These are phyloP conservation scores for Sapajus apella DNA, from an alignment of 2,113 vertebrate species.

Conservation along the genomic window DNA sequence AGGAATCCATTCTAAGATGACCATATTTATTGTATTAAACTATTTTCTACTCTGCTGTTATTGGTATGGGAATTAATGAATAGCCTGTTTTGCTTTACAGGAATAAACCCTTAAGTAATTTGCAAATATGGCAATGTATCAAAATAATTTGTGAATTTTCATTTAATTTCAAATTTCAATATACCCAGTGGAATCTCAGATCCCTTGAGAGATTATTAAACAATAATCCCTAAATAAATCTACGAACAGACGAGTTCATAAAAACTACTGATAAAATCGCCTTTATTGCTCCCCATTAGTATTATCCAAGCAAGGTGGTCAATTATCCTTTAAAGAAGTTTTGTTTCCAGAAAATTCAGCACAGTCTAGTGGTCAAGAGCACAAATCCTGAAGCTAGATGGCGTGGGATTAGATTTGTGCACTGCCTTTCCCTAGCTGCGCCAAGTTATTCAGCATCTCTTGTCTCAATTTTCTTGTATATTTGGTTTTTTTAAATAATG, in stretches of 20 bases:
- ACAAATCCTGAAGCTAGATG: not conserved
- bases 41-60: not conserved
- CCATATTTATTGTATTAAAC: not conserved
- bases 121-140: not conserved
- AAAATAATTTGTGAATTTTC: not conserved
- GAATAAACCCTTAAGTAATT: not conserved
- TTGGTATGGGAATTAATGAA: not conserved
- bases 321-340: not conserved
- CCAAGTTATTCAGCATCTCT: not conserved
- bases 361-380: not conserved
- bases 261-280: not conserved
- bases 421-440: not conserved
- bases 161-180: constrained; percentile 1
- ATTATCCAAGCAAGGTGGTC: not conserved
- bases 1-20: not conserved
- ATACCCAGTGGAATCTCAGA: not conserved
- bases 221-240: not conserved
- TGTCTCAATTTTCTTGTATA: not conserved
- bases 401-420: not conserved
- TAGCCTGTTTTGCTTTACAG: not conserved
- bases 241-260: not conserved
- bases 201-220: not conserved
- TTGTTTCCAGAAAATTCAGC: not conserved
- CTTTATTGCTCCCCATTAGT: not conserved
- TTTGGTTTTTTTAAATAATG: not conserved